Evolutionary conservation across 2,888 invertebrate species (phyloP), one percentile per base, ranked within the genome.

Genomic region (Rotaria socialis): DNA sequence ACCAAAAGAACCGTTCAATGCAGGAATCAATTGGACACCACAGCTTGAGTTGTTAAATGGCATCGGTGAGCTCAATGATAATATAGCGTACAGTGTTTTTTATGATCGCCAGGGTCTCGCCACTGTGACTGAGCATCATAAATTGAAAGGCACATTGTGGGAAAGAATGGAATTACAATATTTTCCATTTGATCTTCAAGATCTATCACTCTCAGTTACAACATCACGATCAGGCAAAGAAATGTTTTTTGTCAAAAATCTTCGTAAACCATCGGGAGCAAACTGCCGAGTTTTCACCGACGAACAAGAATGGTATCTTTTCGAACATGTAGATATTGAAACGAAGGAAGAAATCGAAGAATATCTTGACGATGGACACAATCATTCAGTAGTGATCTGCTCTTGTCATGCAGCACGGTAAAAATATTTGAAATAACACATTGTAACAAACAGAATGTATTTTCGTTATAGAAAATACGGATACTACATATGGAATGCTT

Each of bases 351-450:
- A 10, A 35, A 67, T 27, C 22, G 67, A 67, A 22, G 67, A n/a
- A 67, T 27, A 55, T 55, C 55, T 55, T 55, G 55, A 67, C 2
- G 27, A n/a, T 27, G 67, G 35, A 27, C 0, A 67, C 11, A 67
- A n/a, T 14, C 67, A 35, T 14, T n/a, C 67, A 67, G 67, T 67
- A 27, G n/a, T 67, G 14, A 27, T 35, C 16, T n/a, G n/a, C 10
- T 27, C 67, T 22, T 67, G 67, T 67, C 67, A 67, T 67, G 67
- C 67, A 27, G 67, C 55, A 55, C 55, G 55, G 67, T 67, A 52
- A 52, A 16, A 16, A 16, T 52, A 16, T 16, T 52, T 14, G 16
- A 16, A 4, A 52, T 16, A 52, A 52, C 14, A 52, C 4, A 14
- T 52, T 52, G 3, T 52, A 16, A 52, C 52, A 52, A 52, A 52